Conservation (phyloP, 1,140 invertebrate genomes). For the Dreissena rostriformis region DNA sequence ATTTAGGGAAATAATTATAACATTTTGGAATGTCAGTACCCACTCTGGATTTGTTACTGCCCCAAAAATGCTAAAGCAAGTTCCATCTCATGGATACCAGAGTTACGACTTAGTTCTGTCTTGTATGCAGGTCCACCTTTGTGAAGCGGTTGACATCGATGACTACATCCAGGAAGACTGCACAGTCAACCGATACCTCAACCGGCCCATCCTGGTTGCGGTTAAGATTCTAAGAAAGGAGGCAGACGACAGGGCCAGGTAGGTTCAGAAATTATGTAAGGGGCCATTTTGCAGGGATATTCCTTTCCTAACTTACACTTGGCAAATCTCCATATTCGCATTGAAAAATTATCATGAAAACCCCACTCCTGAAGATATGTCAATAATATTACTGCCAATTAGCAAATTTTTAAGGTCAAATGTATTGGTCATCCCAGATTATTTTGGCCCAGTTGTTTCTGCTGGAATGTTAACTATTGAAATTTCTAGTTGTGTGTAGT, state of each 20-base stretch:
- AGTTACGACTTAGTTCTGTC: too few species aligned
- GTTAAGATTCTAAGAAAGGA: constrained; percentile 89
- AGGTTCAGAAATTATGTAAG: constrained; percentile 58
- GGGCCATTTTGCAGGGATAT: background rate
- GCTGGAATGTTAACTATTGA: too few species aligned
- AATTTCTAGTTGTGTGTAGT: too few species aligned
- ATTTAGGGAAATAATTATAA: too few species aligned
- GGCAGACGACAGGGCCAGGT: constrained; percentile 91
- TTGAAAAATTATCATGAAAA: background rate
- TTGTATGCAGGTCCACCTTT: constrained; percentile 89
- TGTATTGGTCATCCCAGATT: too few species aligned
- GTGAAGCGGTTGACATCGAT: constrained; percentile 91
- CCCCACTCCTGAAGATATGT: background rate
- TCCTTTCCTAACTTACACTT: background rate
- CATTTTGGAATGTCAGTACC: too few species aligned
- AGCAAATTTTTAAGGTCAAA: too few species aligned
- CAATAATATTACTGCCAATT: too few species aligned
- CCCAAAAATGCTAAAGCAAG: too few species aligned
- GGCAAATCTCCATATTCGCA: background rate
- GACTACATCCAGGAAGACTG: constrained; percentile 85
- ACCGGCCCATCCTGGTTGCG: constrained; percentile 85
- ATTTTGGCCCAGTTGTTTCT: too few species aligned
- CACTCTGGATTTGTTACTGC: too few species aligned
- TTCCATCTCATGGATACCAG: too few species aligned
- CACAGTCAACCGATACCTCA: constrained; percentile 67